phyloP scores from a whole-genome alignment of 2,113 vertebrate species.

The Cheilinus undulatus region DNA sequence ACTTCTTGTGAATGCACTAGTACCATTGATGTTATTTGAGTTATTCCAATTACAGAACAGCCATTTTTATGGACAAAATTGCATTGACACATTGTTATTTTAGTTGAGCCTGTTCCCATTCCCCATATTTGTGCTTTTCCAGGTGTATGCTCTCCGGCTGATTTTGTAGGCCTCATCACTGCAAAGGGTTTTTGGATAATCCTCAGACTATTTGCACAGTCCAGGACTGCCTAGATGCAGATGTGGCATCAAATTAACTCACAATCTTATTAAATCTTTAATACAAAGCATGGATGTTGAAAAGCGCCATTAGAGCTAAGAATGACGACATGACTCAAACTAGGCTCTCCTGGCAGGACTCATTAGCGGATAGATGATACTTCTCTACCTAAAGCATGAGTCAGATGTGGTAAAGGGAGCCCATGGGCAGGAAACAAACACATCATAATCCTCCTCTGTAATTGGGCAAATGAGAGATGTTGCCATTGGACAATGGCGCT shows the following conservation, averaged over 20 bases:
- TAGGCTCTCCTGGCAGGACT: slow-evolving; percentile 38
- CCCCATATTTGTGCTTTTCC: slow-evolving; percentile 47
- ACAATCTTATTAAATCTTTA: slow-evolving; percentile 17
- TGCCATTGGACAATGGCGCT: slow-evolving; percentile 64
- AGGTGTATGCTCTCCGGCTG: slow-evolving; percentile 53
- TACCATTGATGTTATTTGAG: no score
- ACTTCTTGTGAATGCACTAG: no score
- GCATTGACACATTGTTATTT: no score
- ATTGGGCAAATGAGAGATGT: slow-evolving; percentile 75
- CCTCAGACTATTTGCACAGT: neutral
- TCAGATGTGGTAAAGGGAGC: slow-evolving; percentile 60
- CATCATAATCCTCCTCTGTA: slow-evolving; percentile 70
- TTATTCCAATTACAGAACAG: no score
- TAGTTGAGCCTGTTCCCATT: no score
- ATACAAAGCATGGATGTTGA: neutral
- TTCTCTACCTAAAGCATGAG: slow-evolving; percentile 58
- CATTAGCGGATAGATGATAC: slow-evolving; percentile 58
- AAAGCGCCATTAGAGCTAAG: slow-evolving; percentile 29
- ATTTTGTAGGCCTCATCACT: neutral
- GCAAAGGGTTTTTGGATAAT: neutral
- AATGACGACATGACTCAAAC: slow-evolving; percentile 46
- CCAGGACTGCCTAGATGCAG: neutral
- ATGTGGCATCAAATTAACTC: slow-evolving; percentile 3
- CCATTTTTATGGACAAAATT: no score
- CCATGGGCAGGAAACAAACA: slow-evolving; percentile 64